These are phyloP conservation scores for Delichon dasypus DNA, from an alignment of 2,797 vertebrate species.

Conservation along the genomic window DNA sequence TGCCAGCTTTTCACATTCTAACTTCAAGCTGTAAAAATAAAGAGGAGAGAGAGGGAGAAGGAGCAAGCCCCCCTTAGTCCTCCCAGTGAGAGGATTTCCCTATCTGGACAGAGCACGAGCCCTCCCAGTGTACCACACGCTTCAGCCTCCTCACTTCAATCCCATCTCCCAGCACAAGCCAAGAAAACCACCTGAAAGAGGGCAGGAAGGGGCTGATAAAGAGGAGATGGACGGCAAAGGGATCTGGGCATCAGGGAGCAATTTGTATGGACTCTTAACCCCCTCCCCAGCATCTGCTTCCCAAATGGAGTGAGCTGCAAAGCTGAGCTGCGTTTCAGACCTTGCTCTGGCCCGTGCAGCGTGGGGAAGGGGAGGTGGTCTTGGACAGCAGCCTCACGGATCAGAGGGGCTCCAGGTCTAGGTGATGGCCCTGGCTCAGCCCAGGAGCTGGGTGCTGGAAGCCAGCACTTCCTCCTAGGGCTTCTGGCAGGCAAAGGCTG, in stretches of 20 bases:
- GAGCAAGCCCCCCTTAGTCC: background rate
- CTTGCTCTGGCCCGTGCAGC: background rate
- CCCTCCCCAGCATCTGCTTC: slow-evolving; percentile 54
- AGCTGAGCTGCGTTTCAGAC: background rate
- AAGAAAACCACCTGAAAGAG: slow-evolving; percentile 37
- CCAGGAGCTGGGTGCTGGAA: background rate
- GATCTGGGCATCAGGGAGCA: slow-evolving; percentile 1
- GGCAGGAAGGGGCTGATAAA: slow-evolving; percentile 25
- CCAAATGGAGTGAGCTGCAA: slow-evolving; percentile 66
- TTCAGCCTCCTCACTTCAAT: background rate
- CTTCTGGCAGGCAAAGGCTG: background rate
- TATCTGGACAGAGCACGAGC: background rate
- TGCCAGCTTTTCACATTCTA: slow-evolving; percentile 94
- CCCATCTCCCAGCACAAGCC: background rate
- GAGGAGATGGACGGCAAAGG: background rate
- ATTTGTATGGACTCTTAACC: background rate
- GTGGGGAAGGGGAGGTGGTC: background rate
- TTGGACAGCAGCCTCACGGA: background rate
- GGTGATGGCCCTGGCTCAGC: background rate
- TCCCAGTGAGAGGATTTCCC: background rate
- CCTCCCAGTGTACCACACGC: background rate
- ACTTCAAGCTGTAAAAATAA: slow-evolving; percentile 84
- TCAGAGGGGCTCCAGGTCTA: background rate
- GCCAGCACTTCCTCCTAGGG: background rate
- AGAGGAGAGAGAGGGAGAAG: background rate